Evolutionary conservation across 2,113 vertebrate species (phyloP).

Genomic region (Hemicordylus capensis): DNA sequence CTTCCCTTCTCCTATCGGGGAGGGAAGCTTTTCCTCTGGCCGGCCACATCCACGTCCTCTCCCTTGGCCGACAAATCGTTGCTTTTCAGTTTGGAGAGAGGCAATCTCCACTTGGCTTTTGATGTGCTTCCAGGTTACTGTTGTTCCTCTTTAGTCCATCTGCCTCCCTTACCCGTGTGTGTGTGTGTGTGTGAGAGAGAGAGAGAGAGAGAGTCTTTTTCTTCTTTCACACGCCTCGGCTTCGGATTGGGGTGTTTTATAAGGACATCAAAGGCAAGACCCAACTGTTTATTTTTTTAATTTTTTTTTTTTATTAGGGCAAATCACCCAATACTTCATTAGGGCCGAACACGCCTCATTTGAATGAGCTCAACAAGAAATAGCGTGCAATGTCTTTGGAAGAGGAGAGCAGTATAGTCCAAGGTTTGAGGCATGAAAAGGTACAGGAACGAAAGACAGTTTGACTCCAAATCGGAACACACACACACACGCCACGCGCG

Average conservation of each 20-base stretch:
- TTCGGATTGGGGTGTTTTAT: constrained; percentile 44
- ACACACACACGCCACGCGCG: no score
- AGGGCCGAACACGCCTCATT: constrained; percentile 33
- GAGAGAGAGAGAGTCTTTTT: no score
- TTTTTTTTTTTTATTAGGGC: constrained; percentile 31
- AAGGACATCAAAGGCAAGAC: constrained; percentile 51
- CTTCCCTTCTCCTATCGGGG: no score
- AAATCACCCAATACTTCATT: constrained; percentile 48
- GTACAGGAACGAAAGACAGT: constrained; percentile 49
- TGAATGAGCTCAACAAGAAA: constrained; percentile 58
- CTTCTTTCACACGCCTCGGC: constrained; percentile 37
- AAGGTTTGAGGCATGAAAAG: constrained; percentile 27
- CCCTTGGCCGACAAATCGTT: neutral
- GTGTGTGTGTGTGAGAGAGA: no score
- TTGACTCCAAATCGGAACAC: constrained; percentile 26
- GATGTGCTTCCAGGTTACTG: neutral
- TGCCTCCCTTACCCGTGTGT: no score
- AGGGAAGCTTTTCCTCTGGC: neutral
- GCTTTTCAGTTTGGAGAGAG: neutral
- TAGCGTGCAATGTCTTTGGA: constrained; percentile 49
- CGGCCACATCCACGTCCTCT: no score
- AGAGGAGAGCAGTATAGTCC: constrained; percentile 16
- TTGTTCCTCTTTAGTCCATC: no score
- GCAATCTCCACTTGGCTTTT: neutral
- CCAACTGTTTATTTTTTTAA: neutral